Conservation (phyloP, 2,113 vertebrate species). For the Vicugna pacos region DNA sequence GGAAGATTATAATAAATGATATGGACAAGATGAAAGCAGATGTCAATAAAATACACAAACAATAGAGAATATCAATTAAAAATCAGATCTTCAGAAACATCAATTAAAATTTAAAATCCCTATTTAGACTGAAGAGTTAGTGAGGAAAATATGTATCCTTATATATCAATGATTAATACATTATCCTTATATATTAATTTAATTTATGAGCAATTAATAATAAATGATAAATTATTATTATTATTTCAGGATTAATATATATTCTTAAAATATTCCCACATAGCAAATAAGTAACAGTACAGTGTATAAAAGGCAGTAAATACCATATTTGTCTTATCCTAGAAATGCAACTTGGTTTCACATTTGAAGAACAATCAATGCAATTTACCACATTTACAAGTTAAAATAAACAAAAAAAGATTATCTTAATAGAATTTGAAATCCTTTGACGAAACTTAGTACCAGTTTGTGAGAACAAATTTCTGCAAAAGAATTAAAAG, state of each 20-base stretch:
- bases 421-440: neutral
- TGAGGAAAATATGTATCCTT: neutral
- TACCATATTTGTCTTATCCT: neutral
- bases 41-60: neutral
- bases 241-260: neutral
- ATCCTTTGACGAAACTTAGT: neutral
- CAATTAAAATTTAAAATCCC: neutral
- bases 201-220: neutral
- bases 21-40: neutral
- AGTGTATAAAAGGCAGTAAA: neutral
- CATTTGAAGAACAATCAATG: neutral
- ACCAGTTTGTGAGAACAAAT: neutral
- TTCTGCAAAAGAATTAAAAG: neutral
- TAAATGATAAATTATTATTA: neutral
- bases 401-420: neutral
- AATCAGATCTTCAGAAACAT: neutral
- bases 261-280: neutral
- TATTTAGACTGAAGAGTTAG: neutral
- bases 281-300: neutral
- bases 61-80: neutral
- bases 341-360: neutral
- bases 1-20: neutral
- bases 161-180: neutral
- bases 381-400: neutral
- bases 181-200: neutral